phyloP scores from a whole-genome alignment of 1,140 invertebrate genomes.

The Aphis craccivora region DNA sequence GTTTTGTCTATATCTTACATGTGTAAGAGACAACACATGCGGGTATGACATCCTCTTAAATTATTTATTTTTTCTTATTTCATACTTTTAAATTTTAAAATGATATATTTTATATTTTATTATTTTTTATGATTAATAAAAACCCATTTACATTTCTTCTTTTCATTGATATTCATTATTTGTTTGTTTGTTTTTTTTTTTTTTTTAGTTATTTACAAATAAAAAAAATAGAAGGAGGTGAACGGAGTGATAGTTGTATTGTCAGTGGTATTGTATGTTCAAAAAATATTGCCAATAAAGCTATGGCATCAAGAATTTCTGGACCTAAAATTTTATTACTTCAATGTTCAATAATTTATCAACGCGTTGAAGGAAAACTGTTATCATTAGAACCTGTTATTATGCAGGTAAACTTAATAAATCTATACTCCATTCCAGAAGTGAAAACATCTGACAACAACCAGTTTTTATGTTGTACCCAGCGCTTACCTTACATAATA shows the following conservation, averaged over 20 bases:
- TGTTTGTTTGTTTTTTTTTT: background rate
- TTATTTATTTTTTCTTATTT: background rate
- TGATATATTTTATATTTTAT: background rate
- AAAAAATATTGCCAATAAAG: constrained; percentile 91
- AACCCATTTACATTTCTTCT: background rate
- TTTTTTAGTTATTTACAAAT: constrained; percentile 78
- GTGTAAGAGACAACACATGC: no score
- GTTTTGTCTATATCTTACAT: no score
- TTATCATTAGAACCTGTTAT: constrained; percentile 90
- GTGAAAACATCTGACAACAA: background rate
- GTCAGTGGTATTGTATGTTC: constrained; percentile 88
- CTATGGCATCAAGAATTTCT: constrained; percentile 82
- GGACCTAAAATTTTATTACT: constrained; percentile 87
- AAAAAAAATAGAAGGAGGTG: constrained; percentile 89
- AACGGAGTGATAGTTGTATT: constrained; percentile 77
- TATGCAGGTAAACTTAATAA: constrained; percentile 74
- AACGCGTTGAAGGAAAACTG: constrained; percentile 88
- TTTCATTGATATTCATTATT: background rate
- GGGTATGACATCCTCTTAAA: background rate
- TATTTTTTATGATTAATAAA: background rate
- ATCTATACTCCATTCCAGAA: background rate
- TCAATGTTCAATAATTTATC: constrained; percentile 89
- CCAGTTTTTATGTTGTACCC: background rate
- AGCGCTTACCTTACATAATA: no score
- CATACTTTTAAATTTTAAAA: background rate